Percentiles rank a stretch among this genome's conserved stretches.
phyloP scores from a whole-genome alignment of 2,797 vertebrate genomes.

The Pipistrellus nathusii region DNA sequence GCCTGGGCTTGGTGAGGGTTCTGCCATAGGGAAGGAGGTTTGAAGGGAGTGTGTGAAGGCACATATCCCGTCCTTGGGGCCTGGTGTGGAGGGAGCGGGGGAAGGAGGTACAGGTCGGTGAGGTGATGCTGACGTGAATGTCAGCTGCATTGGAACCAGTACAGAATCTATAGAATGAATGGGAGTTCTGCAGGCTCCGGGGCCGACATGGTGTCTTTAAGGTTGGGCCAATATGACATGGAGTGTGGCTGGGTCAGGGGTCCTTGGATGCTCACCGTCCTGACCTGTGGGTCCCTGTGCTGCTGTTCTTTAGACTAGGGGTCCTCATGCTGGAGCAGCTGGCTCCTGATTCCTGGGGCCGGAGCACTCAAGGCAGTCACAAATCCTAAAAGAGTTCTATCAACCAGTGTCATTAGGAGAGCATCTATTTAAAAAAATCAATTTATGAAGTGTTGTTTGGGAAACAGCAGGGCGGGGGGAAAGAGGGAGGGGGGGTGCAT shows the following conservation, averaged over 20 bases:
- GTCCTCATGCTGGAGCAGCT: neutral
- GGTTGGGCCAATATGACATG: neutral
- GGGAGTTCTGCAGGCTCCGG: neutral
- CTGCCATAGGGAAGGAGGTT: neutral
- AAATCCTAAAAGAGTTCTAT: neutral
- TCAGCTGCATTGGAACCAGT: neutral
- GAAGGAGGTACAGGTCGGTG: neutral
- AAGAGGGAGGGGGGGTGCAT: too few relatives aligned
- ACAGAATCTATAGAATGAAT: neutral
- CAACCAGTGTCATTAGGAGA: neutral
- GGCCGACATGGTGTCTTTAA: neutral
- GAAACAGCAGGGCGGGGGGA: too few relatives aligned
- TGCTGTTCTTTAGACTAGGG: neutral
- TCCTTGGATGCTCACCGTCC: neutral
- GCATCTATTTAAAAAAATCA: slow-evolving; percentile 8
- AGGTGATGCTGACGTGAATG: neutral
- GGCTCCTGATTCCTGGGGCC: neutral
- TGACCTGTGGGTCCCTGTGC: neutral
- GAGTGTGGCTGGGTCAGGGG: neutral
- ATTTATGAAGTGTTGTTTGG: neutral
- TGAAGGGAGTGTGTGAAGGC: neutral
- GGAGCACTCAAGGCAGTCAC: neutral
- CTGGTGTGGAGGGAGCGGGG: neutral
- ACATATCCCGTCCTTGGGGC: neutral
- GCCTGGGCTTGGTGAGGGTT: neutral